phyloP scores from a whole-genome alignment of 2,113 vertebrate species.

The Antidorcas marsupialis region DNA sequence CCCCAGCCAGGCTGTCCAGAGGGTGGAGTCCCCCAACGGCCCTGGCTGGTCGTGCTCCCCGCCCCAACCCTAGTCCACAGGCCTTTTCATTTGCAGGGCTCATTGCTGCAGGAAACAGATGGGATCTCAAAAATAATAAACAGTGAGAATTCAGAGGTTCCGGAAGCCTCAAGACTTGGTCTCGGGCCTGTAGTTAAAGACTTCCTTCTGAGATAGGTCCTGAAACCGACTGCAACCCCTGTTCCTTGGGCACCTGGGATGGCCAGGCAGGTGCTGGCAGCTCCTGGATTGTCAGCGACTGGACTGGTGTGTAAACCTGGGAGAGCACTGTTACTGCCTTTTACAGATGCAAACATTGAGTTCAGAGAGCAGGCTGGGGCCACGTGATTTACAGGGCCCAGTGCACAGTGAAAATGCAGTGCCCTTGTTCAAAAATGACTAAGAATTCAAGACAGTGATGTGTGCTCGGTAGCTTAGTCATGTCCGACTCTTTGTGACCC shows the following conservation, averaged over 20 bases:
- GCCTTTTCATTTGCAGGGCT: background rate
- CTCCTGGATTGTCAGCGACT: background rate
- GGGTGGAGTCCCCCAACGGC: background rate
- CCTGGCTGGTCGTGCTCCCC: background rate
- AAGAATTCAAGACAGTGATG: background rate
- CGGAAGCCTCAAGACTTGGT: background rate
- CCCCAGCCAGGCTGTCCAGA: background rate
- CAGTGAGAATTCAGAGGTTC: conserved; percentile 45
- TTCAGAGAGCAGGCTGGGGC: background rate
- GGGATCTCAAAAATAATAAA: conserved; percentile 34
- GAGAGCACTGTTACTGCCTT: background rate
- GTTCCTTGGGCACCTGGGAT: background rate
- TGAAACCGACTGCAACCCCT: background rate
- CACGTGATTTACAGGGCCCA: background rate
- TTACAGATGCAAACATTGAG: background rate
- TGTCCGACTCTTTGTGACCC: background rate
- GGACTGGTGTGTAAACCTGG: background rate
- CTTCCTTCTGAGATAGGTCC: conserved; percentile 23
- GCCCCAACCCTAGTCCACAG: background rate
- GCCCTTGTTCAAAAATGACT: background rate
- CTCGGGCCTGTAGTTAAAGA: background rate
- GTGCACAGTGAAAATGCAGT: background rate
- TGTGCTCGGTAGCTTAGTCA: background rate
- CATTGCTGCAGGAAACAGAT: conserved; percentile 58
- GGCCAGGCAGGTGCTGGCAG: background rate